These are phyloP conservation scores for Ceriagrion tenellum DNA, from an alignment of 2,888 invertebrate species.

Conservation along the genomic window DNA sequence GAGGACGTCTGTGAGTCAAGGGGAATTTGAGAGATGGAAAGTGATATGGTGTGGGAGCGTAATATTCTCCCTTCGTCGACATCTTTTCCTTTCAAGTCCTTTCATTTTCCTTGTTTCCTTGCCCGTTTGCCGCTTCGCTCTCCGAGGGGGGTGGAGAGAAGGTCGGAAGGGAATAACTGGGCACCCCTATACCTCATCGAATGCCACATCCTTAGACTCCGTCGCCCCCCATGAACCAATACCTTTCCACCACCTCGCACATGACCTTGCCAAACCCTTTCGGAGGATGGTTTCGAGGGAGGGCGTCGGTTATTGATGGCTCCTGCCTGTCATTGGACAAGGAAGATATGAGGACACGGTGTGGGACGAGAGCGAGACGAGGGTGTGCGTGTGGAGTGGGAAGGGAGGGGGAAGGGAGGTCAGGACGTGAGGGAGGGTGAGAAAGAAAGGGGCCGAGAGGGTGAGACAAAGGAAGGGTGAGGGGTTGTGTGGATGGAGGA, in stretches of 20 bases:
- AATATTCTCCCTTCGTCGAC: neutral
- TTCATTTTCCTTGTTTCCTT: neutral
- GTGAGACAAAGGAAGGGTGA: neutral
- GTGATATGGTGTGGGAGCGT: neutral
- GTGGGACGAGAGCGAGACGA: neutral
- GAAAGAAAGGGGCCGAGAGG: neutral
- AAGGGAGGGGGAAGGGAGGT: neutral
- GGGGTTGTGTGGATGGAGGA: neutral
- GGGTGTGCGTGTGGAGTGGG: neutral
- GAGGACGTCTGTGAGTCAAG: neutral
- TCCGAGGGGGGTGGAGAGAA: too few relatives aligned
- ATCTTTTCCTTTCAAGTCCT: neutral
- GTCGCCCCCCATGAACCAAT: neutral
- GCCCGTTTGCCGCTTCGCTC: neutral
- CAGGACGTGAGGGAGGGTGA: neutral
- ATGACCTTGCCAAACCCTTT: neutral
- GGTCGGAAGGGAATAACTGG: neutral
- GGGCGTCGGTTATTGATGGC: slow-evolving; percentile 52
- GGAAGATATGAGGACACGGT: slow-evolving; percentile 43
- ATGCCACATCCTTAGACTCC: neutral
- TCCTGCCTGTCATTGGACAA: slow-evolving; percentile 53
- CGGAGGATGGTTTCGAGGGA: too few relatives aligned
- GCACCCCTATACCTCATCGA: neutral
- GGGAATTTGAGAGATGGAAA: neutral
- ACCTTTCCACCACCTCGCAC: neutral